phyloP scores from a whole-genome alignment of 2,113 vertebrate species.

The Paracanthobrama guichenoti region DNA sequence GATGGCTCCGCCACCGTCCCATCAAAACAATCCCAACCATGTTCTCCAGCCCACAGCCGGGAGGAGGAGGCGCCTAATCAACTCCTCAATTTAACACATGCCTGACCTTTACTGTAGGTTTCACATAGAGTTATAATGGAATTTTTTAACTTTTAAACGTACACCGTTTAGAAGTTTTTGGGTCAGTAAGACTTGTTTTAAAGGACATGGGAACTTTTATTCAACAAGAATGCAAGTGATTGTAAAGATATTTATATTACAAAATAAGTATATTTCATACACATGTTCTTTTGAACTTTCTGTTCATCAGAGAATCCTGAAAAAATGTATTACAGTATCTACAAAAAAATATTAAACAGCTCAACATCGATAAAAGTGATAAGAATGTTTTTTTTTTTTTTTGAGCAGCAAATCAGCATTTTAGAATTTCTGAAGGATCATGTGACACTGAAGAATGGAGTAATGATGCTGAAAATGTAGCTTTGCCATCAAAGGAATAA shows the following conservation, averaged over 20 bases:
- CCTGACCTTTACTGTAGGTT: neutral
- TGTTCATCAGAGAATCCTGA: neutral
- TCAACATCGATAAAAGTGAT: neutral
- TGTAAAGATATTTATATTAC: neutral
- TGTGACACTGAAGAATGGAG: too few relatives aligned
- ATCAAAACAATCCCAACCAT: conserved; percentile 79
- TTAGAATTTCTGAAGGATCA: too few relatives aligned
- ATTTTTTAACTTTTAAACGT: too few relatives aligned
- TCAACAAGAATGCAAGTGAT: neutral
- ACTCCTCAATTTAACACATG: neutral
- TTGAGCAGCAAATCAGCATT: neutral
- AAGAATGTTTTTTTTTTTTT: neutral
- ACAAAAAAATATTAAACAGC: neutral
- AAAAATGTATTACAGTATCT: neutral
- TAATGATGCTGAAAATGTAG: too few relatives aligned
- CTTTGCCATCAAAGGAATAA: too few relatives aligned
- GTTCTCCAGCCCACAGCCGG: conserved; percentile 41
- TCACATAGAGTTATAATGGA: neutral
- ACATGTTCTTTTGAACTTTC: neutral
- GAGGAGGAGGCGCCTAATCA: conserved; percentile 11
- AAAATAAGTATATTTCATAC: neutral
- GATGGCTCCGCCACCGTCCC: conserved; percentile 73
- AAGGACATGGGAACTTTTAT: neutral
- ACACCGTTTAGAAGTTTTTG: neutral
- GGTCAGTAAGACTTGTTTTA: neutral